Base-by-base conservation (phyloP, 37 sponge, comb jelly and placozoan species). In the Agelas oroides region DNA sequence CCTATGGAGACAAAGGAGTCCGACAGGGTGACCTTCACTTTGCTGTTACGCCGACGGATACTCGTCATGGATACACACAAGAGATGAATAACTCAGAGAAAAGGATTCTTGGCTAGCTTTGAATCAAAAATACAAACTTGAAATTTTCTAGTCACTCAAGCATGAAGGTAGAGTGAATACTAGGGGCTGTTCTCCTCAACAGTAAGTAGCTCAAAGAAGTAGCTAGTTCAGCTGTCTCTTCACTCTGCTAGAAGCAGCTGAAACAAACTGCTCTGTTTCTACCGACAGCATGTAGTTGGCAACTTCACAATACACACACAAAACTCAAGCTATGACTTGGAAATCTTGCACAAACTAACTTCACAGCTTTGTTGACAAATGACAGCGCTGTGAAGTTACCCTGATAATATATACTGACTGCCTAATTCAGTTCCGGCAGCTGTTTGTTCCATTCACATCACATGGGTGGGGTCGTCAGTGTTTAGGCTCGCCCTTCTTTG, bases 1-100 rank as follows among this genome's bases (percentile, higher is more conserved):
- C 95, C 95, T 93, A 71, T 25, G 39, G 85, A 64, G 35, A 82
- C 62, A 21, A 23, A 62, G 18, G 81, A 64, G 23, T 77, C 78
- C 37, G 75, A 68, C 16, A 87, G 66, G 55, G 75, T 80, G 55
- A 87, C 69, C 13, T 46, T 56, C 8, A 87, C 81, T 35, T 87
- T 79, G 59, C 52, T 34, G 64, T 60, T 31, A 12, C 72, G 72
- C 52, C n/a, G 31, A 15, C 72, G 2, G 25, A 41, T 3, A 8
- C 46, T 46, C 46, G 8, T 46, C 8, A 8, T 46, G 46, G 46
- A 8, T 28, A 31, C 68, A 34, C 33, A 34, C 33, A 34, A 28
- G 28, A 19, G 65, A 64, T 64, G 25, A 19, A 12, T 28, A 30
- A 11, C 28, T 19, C n/a, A 30, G 65, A 15, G 39, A 53, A 11